Base-by-base conservation (phyloP, 2,113 vertebrate genomes). In the Neopipo cinnamomea region DNA sequence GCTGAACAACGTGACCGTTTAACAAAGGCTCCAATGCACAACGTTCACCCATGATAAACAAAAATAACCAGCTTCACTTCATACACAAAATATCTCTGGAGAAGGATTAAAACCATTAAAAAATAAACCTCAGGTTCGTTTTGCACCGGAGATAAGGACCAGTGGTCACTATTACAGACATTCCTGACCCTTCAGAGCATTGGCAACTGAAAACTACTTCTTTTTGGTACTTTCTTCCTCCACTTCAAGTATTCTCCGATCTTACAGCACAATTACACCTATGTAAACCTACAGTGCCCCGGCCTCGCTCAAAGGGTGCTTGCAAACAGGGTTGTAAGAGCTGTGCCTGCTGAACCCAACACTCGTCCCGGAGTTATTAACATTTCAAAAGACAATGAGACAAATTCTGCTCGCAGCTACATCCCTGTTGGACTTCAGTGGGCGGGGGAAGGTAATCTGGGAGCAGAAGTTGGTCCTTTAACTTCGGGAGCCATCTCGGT, bases 341-440 rank as follows among this genome's bases (percentile, higher is more conserved):
- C 85, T 77, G 58, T 50, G 86, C 93, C 87, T 91, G 94, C 92
- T 90, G 96, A 94, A 94, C 88, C 77, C 91, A 95, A 91, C 95
- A 95, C 96, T 96, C 78, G 22, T 81, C 91, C 80, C 90, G 59
- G 53, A 76, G 71, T 55, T 88, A 98, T 98, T 98, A 98, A 97
- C 98, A 98, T 98, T 98, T 98, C 98, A 98, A 98, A 98, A 97
- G 98, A 91, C 94, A 94, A 93, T 91, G 93, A 95, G 87, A 88
- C 72, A 95, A 96, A 95, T 97, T 96, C 96, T 97, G 92, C 91
- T 95, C 65, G 35, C 97, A 97, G 94, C 66, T 96, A 95, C 83
- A 94, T 84, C 93, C 91, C 55, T 88, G 68, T 93, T 95, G 92
- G 91, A 92, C 84, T 88, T 89, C 93, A 89, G 88, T 91, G 66